Conservation (phyloP, 1,140 invertebrate genomes). For the Pogonomyrmex californicus region DNA sequence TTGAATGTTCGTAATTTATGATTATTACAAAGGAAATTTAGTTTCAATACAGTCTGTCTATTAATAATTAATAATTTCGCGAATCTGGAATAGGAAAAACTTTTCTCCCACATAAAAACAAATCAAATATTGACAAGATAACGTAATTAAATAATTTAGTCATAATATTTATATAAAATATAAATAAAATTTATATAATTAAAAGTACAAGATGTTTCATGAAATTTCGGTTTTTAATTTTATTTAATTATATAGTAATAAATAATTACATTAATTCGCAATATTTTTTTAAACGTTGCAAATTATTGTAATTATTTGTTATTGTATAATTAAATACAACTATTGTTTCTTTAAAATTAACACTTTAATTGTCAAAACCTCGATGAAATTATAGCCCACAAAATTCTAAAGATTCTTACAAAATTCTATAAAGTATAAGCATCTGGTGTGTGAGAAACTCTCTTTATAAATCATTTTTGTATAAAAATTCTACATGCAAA, state of each 20-base stretch:
- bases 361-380: not conserved
- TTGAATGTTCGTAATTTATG: conserved; percentile 32
- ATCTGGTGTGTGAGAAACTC: not conserved
- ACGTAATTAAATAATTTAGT: not conserved
- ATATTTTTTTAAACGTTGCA: not conserved
- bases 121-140: not conserved
- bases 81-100: not conserved
- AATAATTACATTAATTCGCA: too few species aligned
- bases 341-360: not conserved
- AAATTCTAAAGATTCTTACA: not conserved
- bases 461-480: not conserved
- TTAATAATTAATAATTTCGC: conserved; percentile 23
- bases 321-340: not conserved
- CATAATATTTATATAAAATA: not conserved
- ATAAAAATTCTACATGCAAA: conserved; percentile 2
- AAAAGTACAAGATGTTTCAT: not conserved
- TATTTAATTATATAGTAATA: too few species aligned
- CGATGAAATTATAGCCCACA: not conserved
- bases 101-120: not conserved
- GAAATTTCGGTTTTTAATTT: not conserved
- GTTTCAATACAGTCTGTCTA: not conserved
- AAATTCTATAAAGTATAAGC: not conserved
- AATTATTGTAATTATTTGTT: not conserved
- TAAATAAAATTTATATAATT: not conserved
- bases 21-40: conserved; percentile 34